Conservation (phyloP, 2,888 invertebrate species). For the Autographa pulchrina region DNA sequence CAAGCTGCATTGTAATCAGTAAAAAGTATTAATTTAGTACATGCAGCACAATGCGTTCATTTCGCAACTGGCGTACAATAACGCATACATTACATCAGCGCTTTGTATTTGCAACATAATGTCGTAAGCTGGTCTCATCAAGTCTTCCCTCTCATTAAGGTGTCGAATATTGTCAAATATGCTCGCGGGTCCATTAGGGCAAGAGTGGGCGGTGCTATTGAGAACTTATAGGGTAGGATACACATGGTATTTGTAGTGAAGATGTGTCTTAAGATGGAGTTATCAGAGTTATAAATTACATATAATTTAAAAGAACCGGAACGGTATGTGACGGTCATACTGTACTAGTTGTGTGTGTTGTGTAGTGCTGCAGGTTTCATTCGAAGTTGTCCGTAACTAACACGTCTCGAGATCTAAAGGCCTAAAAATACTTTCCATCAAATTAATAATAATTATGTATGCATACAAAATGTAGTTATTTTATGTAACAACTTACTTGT, state of each 20-base stretch:
- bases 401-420: no score
- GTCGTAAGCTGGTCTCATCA: constrained; percentile 51
- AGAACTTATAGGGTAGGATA: constrained; percentile 65
- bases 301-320: background rate
- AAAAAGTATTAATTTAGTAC: constrained; percentile 32
- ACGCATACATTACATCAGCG: constrained; percentile 43
- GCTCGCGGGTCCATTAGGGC: constrained; percentile 78
- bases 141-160: constrained; percentile 76
- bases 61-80: constrained; percentile 40
- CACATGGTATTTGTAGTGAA: constrained; percentile 51
- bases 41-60: constrained; percentile 46
- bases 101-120: constrained; percentile 56
- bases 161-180: constrained; percentile 86
- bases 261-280: constrained; percentile 49
- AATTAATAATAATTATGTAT: no score
- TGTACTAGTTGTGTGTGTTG: no score
- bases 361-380: no score
- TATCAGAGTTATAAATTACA: no score
- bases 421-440: no score
- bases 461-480: no score
- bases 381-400: no score
- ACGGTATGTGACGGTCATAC: no score
- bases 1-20: constrained; percentile 6
- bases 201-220: constrained; percentile 74
- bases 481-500: no score